Percentiles rank a stretch among this genome's conserved stretches.
Evolutionary conservation across 2,888 invertebrate species (phyloP).

Genomic region (Proisotoma minuta): DNA sequence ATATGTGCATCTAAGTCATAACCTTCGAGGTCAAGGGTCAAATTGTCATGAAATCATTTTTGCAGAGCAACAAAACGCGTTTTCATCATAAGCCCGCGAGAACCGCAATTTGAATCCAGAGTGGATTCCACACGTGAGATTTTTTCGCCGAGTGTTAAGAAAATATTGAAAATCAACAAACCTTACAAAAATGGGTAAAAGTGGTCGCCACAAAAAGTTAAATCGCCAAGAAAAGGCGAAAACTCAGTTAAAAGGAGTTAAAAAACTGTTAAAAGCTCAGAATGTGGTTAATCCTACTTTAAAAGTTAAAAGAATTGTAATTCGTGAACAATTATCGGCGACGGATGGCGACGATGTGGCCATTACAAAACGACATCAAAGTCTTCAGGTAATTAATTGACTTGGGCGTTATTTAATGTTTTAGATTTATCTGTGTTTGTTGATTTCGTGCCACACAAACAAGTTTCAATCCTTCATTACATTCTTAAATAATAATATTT

Average conservation of each 20-base stretch:
- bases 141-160: background rate
- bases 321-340: conserved; percentile 67
- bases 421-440: too few species aligned
- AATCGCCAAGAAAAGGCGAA: conserved; percentile 81
- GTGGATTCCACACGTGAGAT: background rate
- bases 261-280: conserved; percentile 68
- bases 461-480: too few species aligned
- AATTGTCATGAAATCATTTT: too few species aligned
- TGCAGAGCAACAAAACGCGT: background rate
- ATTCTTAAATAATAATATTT: too few species aligned
- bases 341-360: conserved; percentile 55
- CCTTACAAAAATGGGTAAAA: conserved; percentile 55
- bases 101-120: background rate
- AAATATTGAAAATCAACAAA: background rate
- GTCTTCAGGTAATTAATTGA: conserved; percentile 58
- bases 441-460: too few species aligned
- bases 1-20: too few species aligned
- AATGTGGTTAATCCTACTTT: conserved; percentile 86
- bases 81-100: background rate
- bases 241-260: conserved; percentile 71
- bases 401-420: too few species aligned
- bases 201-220: conserved; percentile 65
- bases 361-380: conserved; percentile 64
- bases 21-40: too few species aligned
- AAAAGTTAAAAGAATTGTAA: conserved; percentile 79